phyloP scores from a whole-genome alignment of 2,797 vertebrate genomes.

The Neosalanx taihuensis region DNA sequence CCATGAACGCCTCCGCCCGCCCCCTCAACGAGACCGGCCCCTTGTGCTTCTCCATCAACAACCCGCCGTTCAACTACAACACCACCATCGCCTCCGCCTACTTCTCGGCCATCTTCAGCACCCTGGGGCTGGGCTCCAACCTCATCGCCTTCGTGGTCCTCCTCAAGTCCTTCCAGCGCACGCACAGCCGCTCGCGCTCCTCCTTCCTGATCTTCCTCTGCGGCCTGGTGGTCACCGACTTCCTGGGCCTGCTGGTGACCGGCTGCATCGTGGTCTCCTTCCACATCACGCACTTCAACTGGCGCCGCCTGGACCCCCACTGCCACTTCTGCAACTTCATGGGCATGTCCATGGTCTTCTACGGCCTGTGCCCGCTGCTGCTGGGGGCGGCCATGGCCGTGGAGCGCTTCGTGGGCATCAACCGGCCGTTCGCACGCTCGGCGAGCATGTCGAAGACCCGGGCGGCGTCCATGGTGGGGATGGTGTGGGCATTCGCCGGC shows the following conservation, averaged over 20 bases:
- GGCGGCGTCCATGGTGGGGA: conserved; percentile 73
- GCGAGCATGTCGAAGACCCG: conserved; percentile 69
- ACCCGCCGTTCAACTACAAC: conserved; percentile 41
- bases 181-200: conserved; percentile 73
- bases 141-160: conserved; percentile 86
- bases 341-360: conserved; percentile 94
- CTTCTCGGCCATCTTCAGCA: conserved; percentile 76
- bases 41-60: conserved; percentile 69
- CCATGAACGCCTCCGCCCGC: conserved; percentile 52
- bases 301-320: conserved; percentile 75
- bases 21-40: conserved; percentile 44
- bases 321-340: conserved; percentile 93
- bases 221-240: conserved; percentile 89
- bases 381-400: conserved; percentile 88
- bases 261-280: conserved; percentile 83
- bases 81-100: conserved; percentile 70
- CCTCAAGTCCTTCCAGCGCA: conserved; percentile 71
- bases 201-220: conserved; percentile 89
- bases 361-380: conserved; percentile 86
- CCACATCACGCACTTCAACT: conserved; percentile 76
- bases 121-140: conserved; percentile 86
- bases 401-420: conserved; percentile 89
- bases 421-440: conserved; percentile 81
- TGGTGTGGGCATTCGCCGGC: conserved; percentile 80
- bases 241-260: conserved; percentile 87